Evolutionary conservation across 2,113 vertebrate species (phyloP).

Genomic region (Helogale parvula): DNA sequence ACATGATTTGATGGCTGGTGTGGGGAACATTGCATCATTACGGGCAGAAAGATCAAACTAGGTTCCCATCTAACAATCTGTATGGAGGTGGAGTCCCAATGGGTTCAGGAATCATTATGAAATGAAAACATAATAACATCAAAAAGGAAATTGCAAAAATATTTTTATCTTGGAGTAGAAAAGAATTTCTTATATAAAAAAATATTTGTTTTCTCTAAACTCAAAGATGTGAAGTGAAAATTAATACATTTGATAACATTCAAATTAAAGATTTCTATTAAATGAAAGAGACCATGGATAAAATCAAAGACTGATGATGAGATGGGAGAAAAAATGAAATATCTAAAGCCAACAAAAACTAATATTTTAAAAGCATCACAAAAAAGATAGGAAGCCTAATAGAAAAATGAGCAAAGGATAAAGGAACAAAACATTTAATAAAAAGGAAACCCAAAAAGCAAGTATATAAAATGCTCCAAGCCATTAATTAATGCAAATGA

Average conservation of each 20-base stretch:
- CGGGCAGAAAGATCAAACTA: neutral
- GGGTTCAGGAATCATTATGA: neutral
- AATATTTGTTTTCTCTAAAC: neutral
- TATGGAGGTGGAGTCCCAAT: neutral
- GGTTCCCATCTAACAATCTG: neutral
- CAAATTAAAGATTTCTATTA: neutral
- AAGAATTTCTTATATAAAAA: neutral
- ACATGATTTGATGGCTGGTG: neutral
- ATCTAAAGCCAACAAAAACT: neutral
- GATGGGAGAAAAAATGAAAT: neutral
- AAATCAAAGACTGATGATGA: neutral
- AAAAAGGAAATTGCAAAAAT: neutral
- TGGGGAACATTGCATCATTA: neutral
- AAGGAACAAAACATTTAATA: neutral
- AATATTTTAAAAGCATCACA: neutral
- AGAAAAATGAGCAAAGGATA: neutral
- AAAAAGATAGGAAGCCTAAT: neutral
- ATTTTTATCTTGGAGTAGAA: neutral
- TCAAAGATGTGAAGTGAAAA: neutral
- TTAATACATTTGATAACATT: neutral
- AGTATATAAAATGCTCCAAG: neutral
- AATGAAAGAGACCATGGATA: neutral
- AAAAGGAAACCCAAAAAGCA: neutral
- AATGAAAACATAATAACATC: neutral
- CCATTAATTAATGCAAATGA: neutral